Conservation (phyloP, 2,113 vertebrate species). For the Eulemur macaco region DNA sequence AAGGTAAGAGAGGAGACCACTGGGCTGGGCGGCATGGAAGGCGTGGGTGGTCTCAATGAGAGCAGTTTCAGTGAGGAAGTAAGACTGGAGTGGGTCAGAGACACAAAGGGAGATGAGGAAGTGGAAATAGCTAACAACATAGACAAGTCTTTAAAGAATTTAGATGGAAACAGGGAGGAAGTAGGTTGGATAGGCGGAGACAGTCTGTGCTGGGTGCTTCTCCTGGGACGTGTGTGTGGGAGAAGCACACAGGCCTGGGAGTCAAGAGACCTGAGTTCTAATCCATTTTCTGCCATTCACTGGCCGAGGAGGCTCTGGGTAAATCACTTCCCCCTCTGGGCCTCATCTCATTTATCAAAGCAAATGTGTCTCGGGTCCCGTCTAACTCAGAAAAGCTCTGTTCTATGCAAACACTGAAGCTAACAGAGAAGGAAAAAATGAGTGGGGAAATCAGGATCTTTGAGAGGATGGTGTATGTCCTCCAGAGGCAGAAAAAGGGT, state of each 20-base stretch:
- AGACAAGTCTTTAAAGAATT: conserved; percentile 31
- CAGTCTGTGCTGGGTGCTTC: background rate
- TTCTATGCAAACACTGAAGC: background rate
- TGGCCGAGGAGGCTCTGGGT: background rate
- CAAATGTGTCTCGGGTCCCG: background rate
- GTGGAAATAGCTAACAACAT: background rate
- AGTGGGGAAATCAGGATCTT: background rate
- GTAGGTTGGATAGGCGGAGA: background rate
- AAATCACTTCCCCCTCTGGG: background rate
- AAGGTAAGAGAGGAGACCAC: background rate
- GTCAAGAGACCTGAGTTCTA: background rate
- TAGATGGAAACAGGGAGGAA: conserved; percentile 42
- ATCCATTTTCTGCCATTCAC: background rate
- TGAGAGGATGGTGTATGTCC: background rate
- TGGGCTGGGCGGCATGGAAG: background rate
- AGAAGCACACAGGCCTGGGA: background rate
- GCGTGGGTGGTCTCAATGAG: background rate
- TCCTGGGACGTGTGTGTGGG: background rate
- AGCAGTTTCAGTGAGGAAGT: background rate
- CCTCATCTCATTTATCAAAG: background rate
- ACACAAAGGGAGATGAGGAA: conserved; percentile 40
- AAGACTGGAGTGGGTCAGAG: background rate
- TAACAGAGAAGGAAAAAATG: background rate
- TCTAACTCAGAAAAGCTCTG: background rate
- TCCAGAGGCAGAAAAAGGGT: background rate